Evolutionary conservation across 2,888 invertebrate genomes (phyloP).

Genomic region (Teleogryllus oceanicus): DNA sequence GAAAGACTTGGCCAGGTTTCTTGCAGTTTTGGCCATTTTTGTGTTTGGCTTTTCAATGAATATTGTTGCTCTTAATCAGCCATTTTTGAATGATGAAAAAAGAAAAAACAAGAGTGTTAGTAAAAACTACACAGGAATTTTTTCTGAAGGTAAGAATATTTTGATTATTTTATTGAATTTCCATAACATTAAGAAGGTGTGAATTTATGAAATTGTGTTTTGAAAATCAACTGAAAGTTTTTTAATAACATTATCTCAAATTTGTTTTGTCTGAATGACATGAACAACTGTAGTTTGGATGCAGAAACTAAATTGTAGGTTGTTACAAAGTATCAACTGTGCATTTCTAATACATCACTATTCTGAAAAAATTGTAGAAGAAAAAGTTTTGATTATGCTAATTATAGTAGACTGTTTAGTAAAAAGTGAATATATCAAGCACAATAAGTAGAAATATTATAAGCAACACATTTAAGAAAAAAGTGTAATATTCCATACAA

Average conservation of each 20-base stretch:
- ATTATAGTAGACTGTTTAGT: no score
- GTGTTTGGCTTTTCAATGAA: conserved; percentile 98
- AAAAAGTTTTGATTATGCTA: background rate
- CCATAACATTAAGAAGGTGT: background rate
- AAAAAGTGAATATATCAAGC: no score
- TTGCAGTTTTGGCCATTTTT: conserved; percentile 96
- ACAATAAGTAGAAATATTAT: no score
- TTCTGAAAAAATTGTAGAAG: background rate
- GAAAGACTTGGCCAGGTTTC: conserved; percentile 92
- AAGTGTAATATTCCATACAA: no score
- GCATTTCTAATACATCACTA: no score
- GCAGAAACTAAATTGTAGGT: background rate
- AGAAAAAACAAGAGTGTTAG: conserved; percentile 40
- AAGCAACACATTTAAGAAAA: no score
- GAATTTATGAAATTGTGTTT: background rate
- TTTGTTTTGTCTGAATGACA: background rate
- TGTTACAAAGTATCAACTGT: no score
- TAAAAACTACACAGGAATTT: conserved; percentile 51
- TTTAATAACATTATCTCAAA: background rate
- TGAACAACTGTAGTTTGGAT: background rate
- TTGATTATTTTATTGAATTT: background rate
- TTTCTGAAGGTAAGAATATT: conserved; percentile 69
- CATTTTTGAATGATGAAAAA: conserved; percentile 69
- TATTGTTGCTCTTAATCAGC: conserved; percentile 93
- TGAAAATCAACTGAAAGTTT: background rate